Conservation (phyloP, 2,797 vertebrate genomes). For the Glyptemys insculpta region DNA sequence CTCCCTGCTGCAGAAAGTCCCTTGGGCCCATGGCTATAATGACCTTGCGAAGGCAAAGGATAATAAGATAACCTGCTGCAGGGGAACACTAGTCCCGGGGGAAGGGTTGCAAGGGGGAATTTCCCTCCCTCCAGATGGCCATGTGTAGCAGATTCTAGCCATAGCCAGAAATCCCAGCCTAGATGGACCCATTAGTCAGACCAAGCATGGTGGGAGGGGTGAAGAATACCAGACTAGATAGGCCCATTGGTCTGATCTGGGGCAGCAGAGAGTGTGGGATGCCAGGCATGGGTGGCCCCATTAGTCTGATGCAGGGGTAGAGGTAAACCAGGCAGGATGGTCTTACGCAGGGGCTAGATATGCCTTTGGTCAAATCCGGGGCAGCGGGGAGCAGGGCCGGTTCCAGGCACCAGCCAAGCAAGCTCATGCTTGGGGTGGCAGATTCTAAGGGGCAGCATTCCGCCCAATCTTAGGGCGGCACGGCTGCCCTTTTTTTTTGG, state of each 20-base stretch:
- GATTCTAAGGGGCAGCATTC: too few relatives aligned
- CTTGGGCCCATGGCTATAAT: neutral
- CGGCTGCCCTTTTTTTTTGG: too few relatives aligned
- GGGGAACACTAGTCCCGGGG: neutral
- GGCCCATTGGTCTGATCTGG: neutral
- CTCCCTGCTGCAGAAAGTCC: neutral
- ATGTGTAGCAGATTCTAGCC: neutral
- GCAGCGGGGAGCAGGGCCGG: neutral
- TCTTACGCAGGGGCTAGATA: neutral
- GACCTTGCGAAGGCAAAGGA: neutral
- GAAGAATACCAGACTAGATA: neutral
- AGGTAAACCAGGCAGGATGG: neutral
- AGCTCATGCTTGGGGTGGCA: too few relatives aligned
- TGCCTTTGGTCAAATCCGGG: neutral
- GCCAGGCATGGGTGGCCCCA: neutral
- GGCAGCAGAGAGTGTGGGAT: neutral
- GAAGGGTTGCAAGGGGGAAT: neutral
- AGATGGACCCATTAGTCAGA: neutral
- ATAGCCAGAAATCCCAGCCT: neutral
- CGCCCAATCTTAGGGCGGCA: too few relatives aligned
- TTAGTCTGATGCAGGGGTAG: neutral
- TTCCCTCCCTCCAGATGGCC: neutral
- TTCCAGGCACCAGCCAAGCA: too few relatives aligned
- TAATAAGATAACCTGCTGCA: neutral
- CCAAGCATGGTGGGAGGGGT: neutral